These are phyloP conservation scores for Cosmia trapezina DNA, from an alignment of 2,888 invertebrate genomes.

Conservation along the genomic window DNA sequence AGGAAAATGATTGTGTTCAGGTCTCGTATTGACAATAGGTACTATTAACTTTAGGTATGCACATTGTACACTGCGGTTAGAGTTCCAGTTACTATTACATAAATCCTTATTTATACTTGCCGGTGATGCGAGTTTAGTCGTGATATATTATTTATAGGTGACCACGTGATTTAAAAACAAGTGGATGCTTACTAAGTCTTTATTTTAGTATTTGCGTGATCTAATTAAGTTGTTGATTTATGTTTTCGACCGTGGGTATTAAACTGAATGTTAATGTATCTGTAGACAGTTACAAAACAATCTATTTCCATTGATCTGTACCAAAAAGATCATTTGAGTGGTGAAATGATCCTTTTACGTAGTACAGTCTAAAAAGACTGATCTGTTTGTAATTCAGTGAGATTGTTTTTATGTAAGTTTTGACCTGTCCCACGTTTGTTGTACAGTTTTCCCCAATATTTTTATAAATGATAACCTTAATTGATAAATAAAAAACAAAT, in stretches of 20 bases:
- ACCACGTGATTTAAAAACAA: slow-evolving; percentile 1
- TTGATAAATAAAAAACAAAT: too few species aligned
- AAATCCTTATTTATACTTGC: slow-evolving; percentile 36
- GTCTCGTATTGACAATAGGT: slow-evolving; percentile 2
- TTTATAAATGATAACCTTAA: too few species aligned
- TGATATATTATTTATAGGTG: not conserved
- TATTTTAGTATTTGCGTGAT: slow-evolving; percentile 14
- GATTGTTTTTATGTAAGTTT: not conserved
- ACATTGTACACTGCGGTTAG: slow-evolving; percentile 37
- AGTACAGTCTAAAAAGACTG: too few species aligned
- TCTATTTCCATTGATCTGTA: not conserved
- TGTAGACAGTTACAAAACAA: not conserved
- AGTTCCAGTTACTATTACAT: slow-evolving; percentile 46
- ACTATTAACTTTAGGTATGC: slow-evolving; percentile 1
- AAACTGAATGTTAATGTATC: not conserved
- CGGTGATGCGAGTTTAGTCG: slow-evolving; percentile 5
- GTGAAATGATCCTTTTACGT: too few species aligned
- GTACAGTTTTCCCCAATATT: too few species aligned
- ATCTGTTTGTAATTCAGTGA: not conserved
- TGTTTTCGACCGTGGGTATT: not conserved
- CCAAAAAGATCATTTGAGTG: not conserved
- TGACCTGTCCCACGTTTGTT: not conserved
- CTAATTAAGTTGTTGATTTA: not conserved
- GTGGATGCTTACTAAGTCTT: not conserved
- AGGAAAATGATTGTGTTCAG: slow-evolving; percentile 36